These are phyloP conservation scores for Meloidogyne floridensis DNA, from an alignment of 1,140 invertebrate species.

Conservation along the genomic window DNA sequence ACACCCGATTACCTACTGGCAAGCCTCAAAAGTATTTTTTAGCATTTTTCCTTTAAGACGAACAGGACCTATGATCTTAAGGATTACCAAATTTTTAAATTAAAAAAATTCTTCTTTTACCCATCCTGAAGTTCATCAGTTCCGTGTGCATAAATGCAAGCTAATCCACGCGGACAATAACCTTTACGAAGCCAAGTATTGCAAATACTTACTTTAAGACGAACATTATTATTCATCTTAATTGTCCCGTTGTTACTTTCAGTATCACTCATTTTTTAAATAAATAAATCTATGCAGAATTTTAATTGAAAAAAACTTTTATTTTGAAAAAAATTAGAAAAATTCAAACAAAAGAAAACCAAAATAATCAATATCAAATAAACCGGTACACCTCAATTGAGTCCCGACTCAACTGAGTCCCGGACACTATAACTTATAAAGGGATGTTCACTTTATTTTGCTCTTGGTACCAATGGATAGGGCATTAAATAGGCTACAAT, in stretches of 20 bases:
- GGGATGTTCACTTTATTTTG: no score
- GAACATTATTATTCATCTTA: not conserved
- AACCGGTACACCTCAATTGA: no score
- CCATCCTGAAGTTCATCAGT: not conserved
- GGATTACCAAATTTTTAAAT: not conserved
- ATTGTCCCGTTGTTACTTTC: not conserved
- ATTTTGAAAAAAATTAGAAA: not conserved
- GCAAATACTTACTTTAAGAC: not conserved
- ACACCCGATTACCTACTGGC: no score
- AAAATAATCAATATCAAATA: no score
- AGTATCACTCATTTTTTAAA: not conserved
- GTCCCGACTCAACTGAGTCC: no score
- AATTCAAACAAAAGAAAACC: no score
- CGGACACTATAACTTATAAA: no score
- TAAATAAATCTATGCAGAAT: not conserved
- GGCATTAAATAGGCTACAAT: no score
- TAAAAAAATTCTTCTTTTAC: not conserved
- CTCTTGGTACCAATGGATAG: no score
- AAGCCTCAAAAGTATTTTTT: no score
- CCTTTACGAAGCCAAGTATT: slow-evolving; percentile 8
- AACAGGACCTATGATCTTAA: no score
- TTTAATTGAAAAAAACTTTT: not conserved
- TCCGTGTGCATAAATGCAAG: slow-evolving; percentile 8
- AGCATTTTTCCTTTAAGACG: no score
- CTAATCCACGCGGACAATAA: not conserved